phyloP scores from a whole-genome alignment of 2,888 invertebrate genomes.

The Coenonympha arcania region DNA sequence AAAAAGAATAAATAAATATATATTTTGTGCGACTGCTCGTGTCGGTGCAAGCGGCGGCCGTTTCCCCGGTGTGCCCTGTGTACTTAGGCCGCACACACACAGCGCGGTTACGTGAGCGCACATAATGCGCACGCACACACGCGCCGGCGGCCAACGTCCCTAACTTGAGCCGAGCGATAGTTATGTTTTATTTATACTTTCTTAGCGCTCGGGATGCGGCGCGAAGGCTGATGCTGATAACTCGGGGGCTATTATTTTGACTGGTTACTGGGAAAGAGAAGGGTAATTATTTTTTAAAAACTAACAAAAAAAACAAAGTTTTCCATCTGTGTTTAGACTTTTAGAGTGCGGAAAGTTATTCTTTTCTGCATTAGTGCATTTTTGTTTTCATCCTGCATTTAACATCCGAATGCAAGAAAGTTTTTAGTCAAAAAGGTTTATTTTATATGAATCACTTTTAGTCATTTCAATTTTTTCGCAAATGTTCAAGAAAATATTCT shows the following conservation, averaged over 20 bases:
- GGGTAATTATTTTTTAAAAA: no score
- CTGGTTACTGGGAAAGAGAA: no score
- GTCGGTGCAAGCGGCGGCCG: slow-evolving; percentile 38
- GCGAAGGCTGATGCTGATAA: slow-evolving; percentile 42
- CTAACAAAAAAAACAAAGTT: no score
- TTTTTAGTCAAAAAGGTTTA: no score
- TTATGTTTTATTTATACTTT: slow-evolving; percentile 74
- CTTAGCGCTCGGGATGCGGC: slow-evolving; percentile 48
- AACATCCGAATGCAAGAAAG: no score
- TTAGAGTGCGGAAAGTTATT: no score
- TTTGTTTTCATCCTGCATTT: no score
- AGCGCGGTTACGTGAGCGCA: slow-evolving; percentile 48
- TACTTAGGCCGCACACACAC: slow-evolving; percentile 53
- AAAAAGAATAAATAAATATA: not conserved
- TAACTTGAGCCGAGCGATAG: slow-evolving; percentile 46
- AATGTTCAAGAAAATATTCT: no score
- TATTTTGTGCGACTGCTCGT: slow-evolving; percentile 3
- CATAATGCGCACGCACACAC: slow-evolving; percentile 50
- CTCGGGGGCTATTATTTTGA: slow-evolving; percentile 16
- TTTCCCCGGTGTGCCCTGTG: slow-evolving; percentile 45
- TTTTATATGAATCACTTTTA: no score
- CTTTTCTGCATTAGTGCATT: no score
- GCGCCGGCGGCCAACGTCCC: slow-evolving; percentile 63
- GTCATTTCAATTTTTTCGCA: no score
- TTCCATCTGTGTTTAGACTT: no score